Evolutionary conservation across 2,888 invertebrate genomes (phyloP), one percentile per base, ranked within the genome.

Genomic region (Tetanocera ferruginea): DNA sequence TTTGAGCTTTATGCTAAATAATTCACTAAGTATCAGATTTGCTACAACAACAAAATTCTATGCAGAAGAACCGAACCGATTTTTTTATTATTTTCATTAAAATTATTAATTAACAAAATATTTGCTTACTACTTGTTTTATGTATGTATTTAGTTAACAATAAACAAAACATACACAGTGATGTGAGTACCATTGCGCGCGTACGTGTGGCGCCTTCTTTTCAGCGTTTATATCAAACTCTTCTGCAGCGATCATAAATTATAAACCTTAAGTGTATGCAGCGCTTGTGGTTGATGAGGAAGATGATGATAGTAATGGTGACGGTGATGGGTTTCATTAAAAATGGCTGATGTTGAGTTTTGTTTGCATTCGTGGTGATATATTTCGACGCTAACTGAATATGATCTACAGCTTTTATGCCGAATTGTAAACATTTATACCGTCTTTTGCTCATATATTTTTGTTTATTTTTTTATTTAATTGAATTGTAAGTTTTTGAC

Each of bases 191-290:
- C 6, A 8, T 14, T 11, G 25, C 6, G n/a, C 9, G 57, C 28
- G 43, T 78, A 80, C 77, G 78, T 73, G 70, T 80, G 81, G 81
- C 81, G 81, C 81, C 81, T 80, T 78, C 77, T 78, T 79, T 80
- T 79, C 80, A 79, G 73, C 73, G 79, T 78, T 81, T 79, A 80
- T 81, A 80, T 80, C 75, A 77, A 79, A 79, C 69, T 62, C 64
- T 77, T 79, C 49, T 19, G 23, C 19, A 0, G 11, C 49, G 17
- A 49, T 69, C 69, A 49, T 69, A 69, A 69, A 49, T 69, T 51
- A 69, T 5, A 11, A n/a, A n/a, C n/a, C n/a, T n/a, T n/a, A n/a
- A n/a, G n/a, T n/a, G n/a, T n/a, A 25, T n/a, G 34, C 31, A 17
- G 34, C 28, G 64, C 17, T 28, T 34, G 11, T n/a, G n/a, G n/a